Percentiles rank a stretch among this genome's conserved stretches.
phyloP scores from a whole-genome alignment of 2,888 invertebrate genomes.

The Physocephala rufipes region DNA sequence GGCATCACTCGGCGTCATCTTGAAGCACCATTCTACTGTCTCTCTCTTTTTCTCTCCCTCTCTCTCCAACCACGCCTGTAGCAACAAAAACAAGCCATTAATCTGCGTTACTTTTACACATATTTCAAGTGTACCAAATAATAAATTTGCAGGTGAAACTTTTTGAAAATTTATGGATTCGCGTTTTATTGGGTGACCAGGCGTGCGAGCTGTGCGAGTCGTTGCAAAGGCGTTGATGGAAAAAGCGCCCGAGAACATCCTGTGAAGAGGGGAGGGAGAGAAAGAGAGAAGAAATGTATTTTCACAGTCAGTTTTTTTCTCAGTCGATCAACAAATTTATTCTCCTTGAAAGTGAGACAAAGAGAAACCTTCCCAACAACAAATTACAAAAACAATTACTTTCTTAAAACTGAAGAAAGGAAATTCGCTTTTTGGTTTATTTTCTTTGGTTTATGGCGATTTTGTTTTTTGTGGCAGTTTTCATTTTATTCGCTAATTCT shows the following conservation, averaged over 20 bases:
- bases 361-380: not conserved
- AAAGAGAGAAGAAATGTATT: not conserved
- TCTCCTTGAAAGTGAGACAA: not conserved
- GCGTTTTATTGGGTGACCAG: slow-evolving; percentile 8
- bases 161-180: slow-evolving; percentile 36
- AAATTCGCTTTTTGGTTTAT: not conserved
- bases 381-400: not conserved
- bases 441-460: too few relatives aligned
- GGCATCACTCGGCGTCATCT: too few relatives aligned
- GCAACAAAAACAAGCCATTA: slow-evolving; percentile 36
- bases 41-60: not conserved
- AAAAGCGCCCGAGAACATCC: too few relatives aligned
- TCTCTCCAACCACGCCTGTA: not conserved
- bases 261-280: not conserved
- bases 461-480: too few relatives aligned
- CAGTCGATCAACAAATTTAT: not conserved
- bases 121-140: slow-evolving; percentile 36
- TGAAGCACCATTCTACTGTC: not conserved
- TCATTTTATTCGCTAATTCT: too few relatives aligned
- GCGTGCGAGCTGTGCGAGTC: not conserved
- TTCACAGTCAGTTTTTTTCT: slow-evolving; percentile 13
- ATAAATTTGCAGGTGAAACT: slow-evolving; percentile 37
- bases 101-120: slow-evolving; percentile 37
- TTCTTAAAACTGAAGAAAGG: too few relatives aligned
- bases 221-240: too few relatives aligned